Base-by-base conservation (phyloP, 2,888 invertebrate species). In the Linnaemya tessellans region DNA sequence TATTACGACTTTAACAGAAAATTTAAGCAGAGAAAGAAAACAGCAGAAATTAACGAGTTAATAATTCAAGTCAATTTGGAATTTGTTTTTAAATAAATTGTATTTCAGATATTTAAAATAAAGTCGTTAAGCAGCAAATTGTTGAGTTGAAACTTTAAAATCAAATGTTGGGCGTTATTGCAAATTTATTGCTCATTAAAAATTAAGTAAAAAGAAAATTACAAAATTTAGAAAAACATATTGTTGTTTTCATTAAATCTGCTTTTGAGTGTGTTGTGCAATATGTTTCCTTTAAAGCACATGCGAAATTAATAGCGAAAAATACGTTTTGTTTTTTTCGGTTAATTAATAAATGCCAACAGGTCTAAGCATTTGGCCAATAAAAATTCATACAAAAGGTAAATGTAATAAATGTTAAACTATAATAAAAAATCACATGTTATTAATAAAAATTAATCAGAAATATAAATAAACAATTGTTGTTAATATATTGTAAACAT, bases 321-420 rank as follows among this genome's bases (percentile, higher is more conserved):
- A 20, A 35, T 68, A 54, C 20, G 13, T 25, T 25, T 51, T 20
- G 18, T 25, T 56, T 43, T 35, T 38, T 38, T 15, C 43, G 22
- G 54, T 58, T 58, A 77, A 77, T 67, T 77, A 67, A 67, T 77
- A 77, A 77, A 67, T 67, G 43, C 18, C 58, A 77, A 67, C 77
- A 56, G 35, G 58, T 35, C 20, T 65, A 18, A 75, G 7, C 4
- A 3, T 1, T 46, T 58, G 46, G 2, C 58, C 18, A 10, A 58
- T 46, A 58, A 58, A 58, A 43, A 20, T 46, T 9, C 3, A 35
- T 43, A 11, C 8, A 43, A 65, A 64, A 65, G 38, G 15, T 65
- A 46, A 41, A 54, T n/a, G 15, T 20, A 71, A 22, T 54, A 54
- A 54, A 68, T 62, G n/a, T 25, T 64, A 10, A 64, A 64, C 51